These are phyloP conservation scores for Empis stercorea DNA, from an alignment of 2,888 invertebrate species.

Conservation along the genomic window DNA sequence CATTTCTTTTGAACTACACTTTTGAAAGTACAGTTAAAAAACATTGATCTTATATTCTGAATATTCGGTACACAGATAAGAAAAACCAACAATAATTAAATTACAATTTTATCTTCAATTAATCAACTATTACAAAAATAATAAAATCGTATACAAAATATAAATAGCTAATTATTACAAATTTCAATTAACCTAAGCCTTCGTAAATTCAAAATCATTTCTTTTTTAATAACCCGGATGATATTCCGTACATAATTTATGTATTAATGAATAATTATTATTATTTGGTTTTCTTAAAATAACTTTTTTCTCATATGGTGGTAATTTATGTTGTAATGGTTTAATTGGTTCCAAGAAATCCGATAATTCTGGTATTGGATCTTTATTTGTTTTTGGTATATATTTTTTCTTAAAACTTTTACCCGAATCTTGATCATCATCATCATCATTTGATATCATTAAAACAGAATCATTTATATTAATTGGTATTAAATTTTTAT, in stretches of 20 bases:
- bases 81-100: too few species aligned
- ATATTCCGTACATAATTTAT: background rate
- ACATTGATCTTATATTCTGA: too few species aligned
- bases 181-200: too few species aligned
- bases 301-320: slow-evolving; percentile 1
- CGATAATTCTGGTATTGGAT: slow-evolving; percentile 19
- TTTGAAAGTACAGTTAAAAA: too few species aligned
- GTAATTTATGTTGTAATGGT: slow-evolving; percentile 14
- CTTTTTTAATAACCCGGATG: background rate
- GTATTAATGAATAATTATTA: background rate
- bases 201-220: too few species aligned
- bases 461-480: slow-evolving; percentile 25
- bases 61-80: too few species aligned
- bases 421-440: slow-evolving; percentile 1
- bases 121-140: too few species aligned
- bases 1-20: too few species aligned
- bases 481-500: slow-evolving; percentile 23
- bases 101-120: too few species aligned
- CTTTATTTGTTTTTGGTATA: slow-evolving; percentile 9
- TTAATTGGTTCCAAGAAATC: slow-evolving; percentile 22
- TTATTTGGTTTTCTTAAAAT: background rate
- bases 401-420: slow-evolving; percentile 12
- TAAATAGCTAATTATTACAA: too few species aligned
- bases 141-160: too few species aligned
- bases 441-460: background rate